These are phyloP conservation scores for Lucilia cuprina DNA, from an alignment of 1,140 invertebrate genomes.

Conservation along the genomic window DNA sequence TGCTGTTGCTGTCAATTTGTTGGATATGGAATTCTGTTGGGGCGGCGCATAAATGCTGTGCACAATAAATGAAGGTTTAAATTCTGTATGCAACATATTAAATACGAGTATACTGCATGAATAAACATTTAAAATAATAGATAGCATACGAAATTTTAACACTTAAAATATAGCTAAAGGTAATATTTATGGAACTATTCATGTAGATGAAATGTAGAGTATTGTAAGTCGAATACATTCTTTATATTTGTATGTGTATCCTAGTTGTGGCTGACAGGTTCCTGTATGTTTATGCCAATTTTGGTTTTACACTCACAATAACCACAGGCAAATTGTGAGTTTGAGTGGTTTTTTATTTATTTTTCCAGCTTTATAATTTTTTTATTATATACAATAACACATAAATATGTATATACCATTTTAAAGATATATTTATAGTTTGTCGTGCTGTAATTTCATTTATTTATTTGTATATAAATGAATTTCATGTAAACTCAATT, in stretches of 20 bases:
- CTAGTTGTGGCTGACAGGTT: neutral
- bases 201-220: too few species aligned
- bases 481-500: neutral
- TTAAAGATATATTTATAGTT: neutral
- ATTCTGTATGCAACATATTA: neutral
- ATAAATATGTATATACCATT: neutral
- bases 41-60: neutral
- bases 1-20: slow-evolving; percentile 1
- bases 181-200: too few species aligned
- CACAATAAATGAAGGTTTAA: neutral
- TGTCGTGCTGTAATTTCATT: neutral
- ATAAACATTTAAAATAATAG: too few species aligned
- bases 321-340: neutral
- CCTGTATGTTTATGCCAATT: neutral
- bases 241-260: too few species aligned
- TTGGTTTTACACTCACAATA: neutral
- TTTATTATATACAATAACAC: neutral
- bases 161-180: too few species aligned
- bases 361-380: neutral
- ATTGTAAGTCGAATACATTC: too few species aligned
- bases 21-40: neutral
- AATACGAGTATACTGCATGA: neutral
- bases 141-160: too few species aligned
- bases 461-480: slow-evolving; percentile 4
- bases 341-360: neutral